Base-by-base conservation (phyloP, 1,140 invertebrate genomes). In the Lepidurus apus region DNA sequence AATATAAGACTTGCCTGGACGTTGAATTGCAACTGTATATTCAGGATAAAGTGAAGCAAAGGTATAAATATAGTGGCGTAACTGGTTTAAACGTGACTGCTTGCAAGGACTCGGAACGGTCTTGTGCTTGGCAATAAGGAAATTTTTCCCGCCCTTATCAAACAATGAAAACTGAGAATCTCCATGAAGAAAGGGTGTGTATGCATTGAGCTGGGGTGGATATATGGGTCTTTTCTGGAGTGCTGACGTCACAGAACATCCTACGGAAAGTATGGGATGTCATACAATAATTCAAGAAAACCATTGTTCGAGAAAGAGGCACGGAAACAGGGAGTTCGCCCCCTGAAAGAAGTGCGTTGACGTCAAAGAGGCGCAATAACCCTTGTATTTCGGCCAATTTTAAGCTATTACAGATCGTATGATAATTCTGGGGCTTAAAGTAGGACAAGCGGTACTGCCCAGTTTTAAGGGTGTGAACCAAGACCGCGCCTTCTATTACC, bases 111-210 rank as follows among this genome's bases (percentile, higher is more conserved):
- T 65, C 53, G 17, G 53, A 65, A 65, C 53, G 6, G 53, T 65
- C 53, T 65, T 65, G 21, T 21, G 21, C 53, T 21, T 65, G 53
- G 53, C 45, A 65, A 17, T 65, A 65, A 65, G 21, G 53, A 34
- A 34, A 34, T 3, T 34, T 34, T 34, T 4, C 34, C 53, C 8
- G n/a, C 53, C 53, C 53, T 65, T 65, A 21, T 7, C 53, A 65
- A 65, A 65, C 53, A 65, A 65, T 13, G 53, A n/a, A 65, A 65
- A 21, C 53, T 65, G 53, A 65, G 53, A 65, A n/a, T 17, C 53
- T 65, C 53, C 17, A 65, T n/a, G 13, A 21, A 65, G 21, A 65
- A 65, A 11, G 53, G 53, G 53, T 65, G 53, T 65, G 53, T 65
- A 7, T 65, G 13, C 17, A 65, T 7, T 10, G 10, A 21, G 53